phyloP scores from a whole-genome alignment of 2,888 invertebrate species.

The Brachypterus glaber region DNA sequence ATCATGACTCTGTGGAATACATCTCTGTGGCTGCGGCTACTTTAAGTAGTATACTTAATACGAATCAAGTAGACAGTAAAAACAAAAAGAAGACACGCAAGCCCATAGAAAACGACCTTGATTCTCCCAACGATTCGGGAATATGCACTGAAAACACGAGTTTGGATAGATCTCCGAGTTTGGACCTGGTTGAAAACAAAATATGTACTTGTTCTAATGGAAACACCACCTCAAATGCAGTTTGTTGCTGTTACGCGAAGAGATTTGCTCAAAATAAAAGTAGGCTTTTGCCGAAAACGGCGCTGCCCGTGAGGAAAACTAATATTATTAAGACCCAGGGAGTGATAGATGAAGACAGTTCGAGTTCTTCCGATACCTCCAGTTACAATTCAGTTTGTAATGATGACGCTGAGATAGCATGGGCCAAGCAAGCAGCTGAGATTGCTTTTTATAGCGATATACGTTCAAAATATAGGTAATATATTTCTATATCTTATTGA shows the following conservation, averaged over 20 bases:
- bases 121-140: slow-evolving; percentile 53
- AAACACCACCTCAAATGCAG: too few species aligned
- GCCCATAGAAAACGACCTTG: slow-evolving; percentile 22
- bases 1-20: slow-evolving; percentile 45
- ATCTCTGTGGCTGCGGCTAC: slow-evolving; percentile 58
- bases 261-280: slow-evolving; percentile 18
- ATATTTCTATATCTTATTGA: too few species aligned
- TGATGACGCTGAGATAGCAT: slow-evolving; percentile 78
- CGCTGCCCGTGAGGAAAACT: slow-evolving; percentile 18
- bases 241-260: slow-evolving; percentile 11
- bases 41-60: slow-evolving; percentile 48
- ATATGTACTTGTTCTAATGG: too few species aligned
- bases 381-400: slow-evolving; percentile 70
- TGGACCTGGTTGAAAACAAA: slow-evolving; percentile 42
- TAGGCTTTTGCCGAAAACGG: slow-evolving; percentile 20
- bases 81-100: neutral
- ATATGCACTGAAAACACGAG: slow-evolving; percentile 67
- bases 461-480: slow-evolving; percentile 69
- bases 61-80: slow-evolving; percentile 39
- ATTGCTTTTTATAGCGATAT: slow-evolving; percentile 69
- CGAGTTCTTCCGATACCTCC: slow-evolving; percentile 48
- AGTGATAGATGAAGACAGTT: slow-evolving; percentile 28
- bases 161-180: slow-evolving; percentile 53
- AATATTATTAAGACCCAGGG: slow-evolving; percentile 9
- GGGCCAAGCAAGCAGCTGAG: slow-evolving; percentile 78